Evolutionary conservation across 2,113 vertebrate genomes (phyloP), one percentile per base, ranked within the genome.

Genomic region (Pholis gunnellus): DNA sequence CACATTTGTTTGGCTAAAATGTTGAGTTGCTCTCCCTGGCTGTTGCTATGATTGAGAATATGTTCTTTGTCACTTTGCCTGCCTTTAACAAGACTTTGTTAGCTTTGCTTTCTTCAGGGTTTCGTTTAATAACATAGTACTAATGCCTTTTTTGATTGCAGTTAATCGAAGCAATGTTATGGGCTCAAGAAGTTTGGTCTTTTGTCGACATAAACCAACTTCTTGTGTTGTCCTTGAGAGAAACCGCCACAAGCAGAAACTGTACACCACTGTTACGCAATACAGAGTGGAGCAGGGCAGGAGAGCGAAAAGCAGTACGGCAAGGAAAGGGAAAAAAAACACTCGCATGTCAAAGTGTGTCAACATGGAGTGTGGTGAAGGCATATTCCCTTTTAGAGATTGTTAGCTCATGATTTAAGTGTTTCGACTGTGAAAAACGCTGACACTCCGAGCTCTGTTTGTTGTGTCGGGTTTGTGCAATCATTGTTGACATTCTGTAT

Each of bases 331-430:
- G 40, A 48, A 77, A 79, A 46, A 72, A 78, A n/a, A 44, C 13
- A 1, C 14, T 36, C 31, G 61, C 10, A 2, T 31, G 59, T 38
- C 25, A 65, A 83, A 88, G 71, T 87, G 76, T 82, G 78, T 87
- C 89, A 89, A 15, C 63, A 27, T 79, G 75, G 50, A 77, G 36
- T 29, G 42, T 22, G 17, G 60, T 63, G 59, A 42, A 78, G 66
- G 11, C 61, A 42, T 36, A 46, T 78, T 79, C n/a, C 52, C 69
- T 64, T 84, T 85, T 74, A 20, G 59, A 56, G 34, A 2, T 14
- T 71, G 75, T 81, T 15, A 11, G 50, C 61, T 27, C 38, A 57
- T 72, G 15, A 52, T 83, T 71, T 64, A n/a, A 52, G 40, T 50
- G 54, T 60, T 50, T 10, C 27, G 48, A 71, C 29, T 29, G 9